Percentiles rank a stretch among this genome's conserved stretches.
Evolutionary conservation across 2,113 vertebrate species (phyloP).

Genomic region (Oryzias celebensis): DNA sequence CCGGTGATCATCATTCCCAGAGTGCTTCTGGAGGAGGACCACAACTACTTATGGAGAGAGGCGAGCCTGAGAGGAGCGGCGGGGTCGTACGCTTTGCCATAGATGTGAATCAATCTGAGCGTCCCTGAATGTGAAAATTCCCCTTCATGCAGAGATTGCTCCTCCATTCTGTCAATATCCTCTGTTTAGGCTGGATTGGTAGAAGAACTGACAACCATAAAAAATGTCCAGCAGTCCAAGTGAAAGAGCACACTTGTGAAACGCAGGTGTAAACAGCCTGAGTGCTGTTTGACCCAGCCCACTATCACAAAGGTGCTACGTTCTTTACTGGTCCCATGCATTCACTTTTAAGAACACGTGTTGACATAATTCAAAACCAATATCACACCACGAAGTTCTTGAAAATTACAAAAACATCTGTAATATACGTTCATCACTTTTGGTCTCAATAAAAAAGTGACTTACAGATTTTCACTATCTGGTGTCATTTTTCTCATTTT

Average conservation of each 20-base stretch:
- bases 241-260: slow-evolving; percentile 27
- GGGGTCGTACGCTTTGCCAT: slow-evolving; percentile 77
- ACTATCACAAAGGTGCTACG: slow-evolving; percentile 76
- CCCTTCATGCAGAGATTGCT: slow-evolving; percentile 30
- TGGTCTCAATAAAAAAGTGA: slow-evolving; percentile 74
- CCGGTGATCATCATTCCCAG: slow-evolving; percentile 79
- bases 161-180: slow-evolving; percentile 63
- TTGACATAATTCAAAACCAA: slow-evolving; percentile 43
- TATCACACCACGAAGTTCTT: slow-evolving; percentile 73
- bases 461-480: slow-evolving; percentile 17
- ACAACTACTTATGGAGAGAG: slow-evolving; percentile 66
- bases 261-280: slow-evolving; percentile 58
- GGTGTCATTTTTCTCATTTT: slow-evolving; percentile 19
- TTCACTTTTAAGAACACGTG: slow-evolving; percentile 38
- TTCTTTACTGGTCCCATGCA: slow-evolving; percentile 54
- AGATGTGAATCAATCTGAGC: slow-evolving; percentile 68
- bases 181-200: slow-evolving; percentile 50
- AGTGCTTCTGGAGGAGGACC: slow-evolving; percentile 80
- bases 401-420: slow-evolving; percentile 35
- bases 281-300: slow-evolving; percentile 44
- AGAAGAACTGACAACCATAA: slow-evolving; percentile 18
- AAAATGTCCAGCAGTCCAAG: slow-evolving; percentile 1
- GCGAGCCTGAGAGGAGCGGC: slow-evolving; percentile 64
- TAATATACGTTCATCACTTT: slow-evolving; percentile 61
- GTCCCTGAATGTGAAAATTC: slow-evolving; percentile 20